Conservation (phyloP, 1,140 invertebrate species). For the Hyles vespertilio region DNA sequence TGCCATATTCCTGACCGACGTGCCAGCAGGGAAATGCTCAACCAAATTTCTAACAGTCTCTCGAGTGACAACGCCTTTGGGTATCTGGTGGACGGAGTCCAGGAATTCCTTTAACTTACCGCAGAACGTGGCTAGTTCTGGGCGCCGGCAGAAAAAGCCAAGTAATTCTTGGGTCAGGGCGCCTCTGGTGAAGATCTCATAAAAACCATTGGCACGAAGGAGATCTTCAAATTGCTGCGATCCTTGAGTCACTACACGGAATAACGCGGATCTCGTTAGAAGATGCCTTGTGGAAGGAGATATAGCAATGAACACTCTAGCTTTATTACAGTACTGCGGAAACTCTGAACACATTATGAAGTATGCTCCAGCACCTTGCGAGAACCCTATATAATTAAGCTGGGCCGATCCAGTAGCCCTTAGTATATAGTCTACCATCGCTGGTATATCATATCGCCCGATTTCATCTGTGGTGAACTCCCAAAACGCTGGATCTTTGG, state of each 20-base stretch:
- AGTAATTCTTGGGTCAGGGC: slow-evolving; percentile 4
- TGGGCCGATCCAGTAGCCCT: slow-evolving; percentile 61
- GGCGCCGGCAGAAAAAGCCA: slow-evolving; percentile 18
- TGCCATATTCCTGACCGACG: slow-evolving; percentile 82
- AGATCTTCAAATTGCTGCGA: slow-evolving; percentile 22
- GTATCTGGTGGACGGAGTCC: slow-evolving; percentile 14
- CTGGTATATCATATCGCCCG: slow-evolving; percentile 82
- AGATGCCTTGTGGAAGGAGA: slow-evolving; percentile 45
- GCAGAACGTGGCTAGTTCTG: slow-evolving; percentile 5
- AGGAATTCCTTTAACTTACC: neutral
- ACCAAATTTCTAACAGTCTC: slow-evolving; percentile 42
- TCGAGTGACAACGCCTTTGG: slow-evolving; percentile 38
- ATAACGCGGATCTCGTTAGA: slow-evolving; percentile 35
- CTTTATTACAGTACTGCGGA: slow-evolving; percentile 49
- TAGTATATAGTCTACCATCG: slow-evolving; percentile 81
- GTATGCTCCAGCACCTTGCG: slow-evolving; percentile 75
- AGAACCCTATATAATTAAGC: slow-evolving; percentile 79
- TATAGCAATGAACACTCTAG: slow-evolving; percentile 38
- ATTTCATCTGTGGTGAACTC: slow-evolving; percentile 81
- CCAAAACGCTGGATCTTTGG: slow-evolving; percentile 65
- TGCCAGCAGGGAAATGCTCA: slow-evolving; percentile 83
- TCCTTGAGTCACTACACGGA: slow-evolving; percentile 17
- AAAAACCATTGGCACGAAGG: slow-evolving; percentile 19
- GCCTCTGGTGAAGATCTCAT: slow-evolving; percentile 40
- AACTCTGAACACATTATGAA: slow-evolving; percentile 54